A percentile compares a stretch with the other conserved stretches of the same genome.
These are phyloP conservation scores for Callospermophilus lateralis DNA, from an alignment of 2,113 vertebrate species.

Conservation along the genomic window DNA sequence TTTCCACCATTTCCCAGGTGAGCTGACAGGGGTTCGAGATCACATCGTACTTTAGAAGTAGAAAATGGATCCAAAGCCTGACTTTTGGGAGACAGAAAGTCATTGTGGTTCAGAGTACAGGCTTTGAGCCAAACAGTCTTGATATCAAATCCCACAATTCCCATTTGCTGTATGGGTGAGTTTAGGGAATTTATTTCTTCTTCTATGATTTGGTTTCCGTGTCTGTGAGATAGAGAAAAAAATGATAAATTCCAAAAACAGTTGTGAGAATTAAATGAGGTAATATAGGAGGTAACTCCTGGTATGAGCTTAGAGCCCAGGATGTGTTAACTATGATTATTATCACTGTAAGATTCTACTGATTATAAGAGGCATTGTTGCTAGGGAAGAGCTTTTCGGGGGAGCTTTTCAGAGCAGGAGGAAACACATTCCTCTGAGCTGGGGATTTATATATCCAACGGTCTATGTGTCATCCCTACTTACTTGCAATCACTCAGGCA, in stretches of 20 bases:
- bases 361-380: neutral
- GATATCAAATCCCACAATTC: constrained; percentile 10
- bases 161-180: constrained; percentile 1
- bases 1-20: neutral
- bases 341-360: neutral
- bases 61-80: neutral
- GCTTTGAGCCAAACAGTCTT: neutral
- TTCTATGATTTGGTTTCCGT: neutral
- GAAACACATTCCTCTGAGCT: neutral
- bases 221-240: neutral
- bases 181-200: neutral
- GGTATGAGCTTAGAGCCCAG: neutral
- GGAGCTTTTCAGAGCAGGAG: neutral
- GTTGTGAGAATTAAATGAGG: neutral
- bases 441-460: neutral
- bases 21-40: neutral
- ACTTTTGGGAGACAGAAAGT: neutral
- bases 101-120: neutral
- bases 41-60: neutral
- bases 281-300: neutral
- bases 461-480: neutral
- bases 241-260: neutral
- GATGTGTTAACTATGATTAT: neutral
- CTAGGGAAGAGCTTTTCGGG: neutral
- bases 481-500: neutral